Evolutionary conservation across 2,797 vertebrate species (phyloP), one percentile per base, ranked within the genome.

Genomic region (Rhinichthys osculus): DNA sequence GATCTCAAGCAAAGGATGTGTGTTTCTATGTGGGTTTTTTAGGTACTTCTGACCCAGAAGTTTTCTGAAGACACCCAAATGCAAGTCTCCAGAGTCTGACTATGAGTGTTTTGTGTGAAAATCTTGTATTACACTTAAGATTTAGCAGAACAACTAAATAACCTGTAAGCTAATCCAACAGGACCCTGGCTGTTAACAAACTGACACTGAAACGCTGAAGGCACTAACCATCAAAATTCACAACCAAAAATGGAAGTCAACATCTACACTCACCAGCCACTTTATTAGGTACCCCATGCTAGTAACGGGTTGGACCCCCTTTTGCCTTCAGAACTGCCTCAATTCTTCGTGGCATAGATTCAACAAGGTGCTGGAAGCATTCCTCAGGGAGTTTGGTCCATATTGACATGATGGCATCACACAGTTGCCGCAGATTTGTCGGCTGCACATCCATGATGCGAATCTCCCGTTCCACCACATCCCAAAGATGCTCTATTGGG

Each of bases 221-320:
- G 7, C 27, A 64, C 7, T 8, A 50, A 64, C 5, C 1, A 78
- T 78, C 62, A 19, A 83, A 84, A 52, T 44, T 67, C 44, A 40
- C 47, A 77, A 84, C 73, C 73, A 80, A 73, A 87, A 42, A 84
- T 66, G 82, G 82, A 78, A 84, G 47, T 30, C 38, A 84, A 57
- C 33, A 67, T 23, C 27, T 80, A n/a, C n/a, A n/a, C n/a, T n/a
- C n/a, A n/a, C n/a, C n/a, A n/a, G n/a, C n/a, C n/a, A n/a, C n/a
- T n/a, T n/a, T n/a, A n/a, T n/a, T n/a, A n/a, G n/a, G n/a, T n/a
- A n/a, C n/a, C n/a, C n/a, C n/a, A n/a, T n/a, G n/a, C n/a, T n/a
- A n/a, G n/a, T n/a, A n/a, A n/a, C n/a, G n/a, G n/a, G n/a, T n/a
- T n/a, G n/a, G n/a, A n/a, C n/a, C n/a, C n/a, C n/a, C n/a, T n/a